phyloP scores from a whole-genome alignment of 2,797 vertebrate species.

The Sternotherus odoratus region DNA sequence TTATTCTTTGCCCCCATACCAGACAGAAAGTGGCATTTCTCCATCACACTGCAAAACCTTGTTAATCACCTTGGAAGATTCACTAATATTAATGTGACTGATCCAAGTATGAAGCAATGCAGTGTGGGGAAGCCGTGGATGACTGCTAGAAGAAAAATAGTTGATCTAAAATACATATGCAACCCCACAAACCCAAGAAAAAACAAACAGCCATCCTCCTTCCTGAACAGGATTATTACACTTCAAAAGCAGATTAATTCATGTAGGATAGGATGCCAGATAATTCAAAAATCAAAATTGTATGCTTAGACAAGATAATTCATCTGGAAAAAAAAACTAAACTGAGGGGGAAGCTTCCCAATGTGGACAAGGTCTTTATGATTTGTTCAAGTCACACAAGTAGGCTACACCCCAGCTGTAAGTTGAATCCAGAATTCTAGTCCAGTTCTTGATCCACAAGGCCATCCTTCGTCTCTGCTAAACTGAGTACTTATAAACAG shows the following conservation, averaged over 20 bases:
- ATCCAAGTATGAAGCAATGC: background rate
- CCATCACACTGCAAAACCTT: background rate
- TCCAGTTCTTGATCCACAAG: background rate
- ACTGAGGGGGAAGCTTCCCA: background rate
- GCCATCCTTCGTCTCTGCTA: rapidly evolving
- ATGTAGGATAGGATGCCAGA: background rate
- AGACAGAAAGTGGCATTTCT: background rate
- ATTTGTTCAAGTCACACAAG: background rate
- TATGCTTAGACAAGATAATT: background rate
- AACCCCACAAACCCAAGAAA: background rate
- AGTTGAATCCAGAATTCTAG: background rate
- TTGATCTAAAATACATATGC: background rate
- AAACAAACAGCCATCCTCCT: background rate
- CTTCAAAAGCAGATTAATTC: background rate
- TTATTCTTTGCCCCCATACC: background rate
- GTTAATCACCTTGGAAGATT: background rate
- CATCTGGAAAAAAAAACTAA: background rate
- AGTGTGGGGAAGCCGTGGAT: background rate
- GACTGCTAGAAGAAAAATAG: background rate
- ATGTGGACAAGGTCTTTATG: background rate
- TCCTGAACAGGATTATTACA: background rate
- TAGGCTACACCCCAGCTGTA: background rate
- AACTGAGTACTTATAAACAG: background rate
- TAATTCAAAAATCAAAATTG: background rate
- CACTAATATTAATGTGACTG: too few relatives aligned